These are phyloP conservation scores for Listrodromus nycthemerus DNA, from an alignment of 2,888 invertebrate species.

Conservation along the genomic window DNA sequence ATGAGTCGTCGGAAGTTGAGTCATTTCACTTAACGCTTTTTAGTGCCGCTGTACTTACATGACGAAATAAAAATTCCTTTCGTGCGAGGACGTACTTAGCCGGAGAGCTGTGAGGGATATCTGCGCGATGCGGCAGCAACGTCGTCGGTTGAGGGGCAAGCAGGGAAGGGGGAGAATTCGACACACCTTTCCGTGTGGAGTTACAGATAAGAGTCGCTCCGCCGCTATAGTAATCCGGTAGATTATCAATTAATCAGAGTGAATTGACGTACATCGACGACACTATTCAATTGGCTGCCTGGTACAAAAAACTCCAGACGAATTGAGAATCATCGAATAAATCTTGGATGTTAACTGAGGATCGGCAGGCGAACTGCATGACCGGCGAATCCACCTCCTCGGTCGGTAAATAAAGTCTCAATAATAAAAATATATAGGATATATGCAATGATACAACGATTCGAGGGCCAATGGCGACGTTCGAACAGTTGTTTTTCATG, in stretches of 20 bases:
- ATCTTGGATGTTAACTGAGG: neutral
- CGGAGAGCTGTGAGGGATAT: conserved; percentile 2
- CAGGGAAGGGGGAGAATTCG: neutral
- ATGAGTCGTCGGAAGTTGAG: conserved; percentile 29
- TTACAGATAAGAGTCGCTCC: neutral
- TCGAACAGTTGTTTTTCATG: neutral
- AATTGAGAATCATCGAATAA: neutral
- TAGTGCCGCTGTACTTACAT: conserved; percentile 25
- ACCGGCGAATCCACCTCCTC: neutral
- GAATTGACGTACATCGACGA: neutral
- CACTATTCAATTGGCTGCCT: no score
- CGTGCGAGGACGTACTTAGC: conserved; percentile 21
- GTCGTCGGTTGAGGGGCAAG: neutral
- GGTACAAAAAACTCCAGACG: neutral
- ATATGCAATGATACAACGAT: neutral
- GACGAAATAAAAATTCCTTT: conserved; percentile 37
- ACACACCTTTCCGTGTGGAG: neutral
- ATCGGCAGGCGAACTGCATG: neutral
- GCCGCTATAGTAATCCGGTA: neutral
- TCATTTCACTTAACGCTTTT: conserved; percentile 27
- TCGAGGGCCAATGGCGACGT: conserved; percentile 9
- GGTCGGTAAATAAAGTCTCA: neutral
- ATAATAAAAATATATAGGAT: neutral
- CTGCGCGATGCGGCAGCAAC: neutral
- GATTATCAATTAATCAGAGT: neutral